phyloP scores from a whole-genome alignment of 2,888 invertebrate genomes.

The Troides oblongomaculatus region DNA sequence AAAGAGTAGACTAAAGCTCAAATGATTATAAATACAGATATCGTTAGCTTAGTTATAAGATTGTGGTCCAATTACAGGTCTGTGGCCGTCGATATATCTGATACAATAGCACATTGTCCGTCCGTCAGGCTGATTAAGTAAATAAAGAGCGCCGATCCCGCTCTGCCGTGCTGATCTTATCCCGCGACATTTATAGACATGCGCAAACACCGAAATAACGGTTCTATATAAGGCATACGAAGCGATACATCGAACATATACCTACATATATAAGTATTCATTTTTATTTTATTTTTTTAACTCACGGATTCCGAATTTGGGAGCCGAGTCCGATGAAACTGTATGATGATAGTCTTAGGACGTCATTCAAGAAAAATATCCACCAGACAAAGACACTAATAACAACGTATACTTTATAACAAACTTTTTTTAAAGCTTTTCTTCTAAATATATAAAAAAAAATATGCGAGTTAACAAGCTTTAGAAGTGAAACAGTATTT shows the following conservation, averaged over 20 bases:
- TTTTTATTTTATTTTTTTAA: no score
- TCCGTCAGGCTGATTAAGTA: conserved; percentile 76
- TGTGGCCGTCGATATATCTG: conserved; percentile 67
- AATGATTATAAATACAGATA: conserved; percentile 32
- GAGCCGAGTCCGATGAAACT: no score
- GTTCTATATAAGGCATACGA: conserved; percentile 41
- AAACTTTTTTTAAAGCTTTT: no score
- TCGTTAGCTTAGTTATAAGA: conserved; percentile 45
- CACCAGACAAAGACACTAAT: neutral
- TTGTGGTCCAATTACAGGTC: conserved; percentile 57
- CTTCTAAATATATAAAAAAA: no score
- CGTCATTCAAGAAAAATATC: no score
- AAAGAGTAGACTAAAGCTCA: conserved; percentile 6
- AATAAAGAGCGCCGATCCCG: conserved; percentile 74
- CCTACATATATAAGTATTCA: no score
- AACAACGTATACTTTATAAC: neutral
- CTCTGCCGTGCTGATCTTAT: conserved; percentile 70
- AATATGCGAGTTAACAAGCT: no score
- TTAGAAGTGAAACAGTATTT: no score
- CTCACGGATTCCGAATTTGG: no score
- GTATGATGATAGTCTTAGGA: no score
- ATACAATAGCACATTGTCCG: conserved; percentile 78
- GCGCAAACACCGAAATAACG: conserved; percentile 52
- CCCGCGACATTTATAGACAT: conserved; percentile 61
- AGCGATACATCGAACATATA: neutral